A percentile compares a stretch with the other conserved stretches of the same genome.
Evolutionary conservation across 1,140 invertebrate species (phyloP).

Genomic region (Penaeus japonicus): DNA sequence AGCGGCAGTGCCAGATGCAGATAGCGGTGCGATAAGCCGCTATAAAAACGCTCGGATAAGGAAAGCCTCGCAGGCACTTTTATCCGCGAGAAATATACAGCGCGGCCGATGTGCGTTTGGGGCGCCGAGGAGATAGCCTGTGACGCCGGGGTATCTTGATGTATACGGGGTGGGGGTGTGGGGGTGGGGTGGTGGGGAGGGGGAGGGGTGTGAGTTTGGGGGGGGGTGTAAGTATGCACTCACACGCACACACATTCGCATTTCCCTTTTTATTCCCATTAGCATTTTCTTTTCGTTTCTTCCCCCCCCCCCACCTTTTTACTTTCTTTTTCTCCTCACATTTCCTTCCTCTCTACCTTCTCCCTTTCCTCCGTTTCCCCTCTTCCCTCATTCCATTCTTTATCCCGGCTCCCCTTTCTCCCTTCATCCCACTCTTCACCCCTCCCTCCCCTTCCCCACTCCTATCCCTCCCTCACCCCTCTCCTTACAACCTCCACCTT

Average conservation of each 20-base stretch:
- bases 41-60: too few species aligned
- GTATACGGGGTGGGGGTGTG: neutral
- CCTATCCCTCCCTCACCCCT: neutral
- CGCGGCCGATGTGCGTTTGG: neutral
- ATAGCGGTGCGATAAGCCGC: too few species aligned
- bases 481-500: too few species aligned
- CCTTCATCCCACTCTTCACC: neutral
- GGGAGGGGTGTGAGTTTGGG: neutral
- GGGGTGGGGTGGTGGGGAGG: neutral
- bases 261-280: neutral
- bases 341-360: neutral
- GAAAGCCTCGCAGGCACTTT: too few species aligned
- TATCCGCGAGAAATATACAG: too few species aligned
- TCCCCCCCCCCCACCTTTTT: neutral
- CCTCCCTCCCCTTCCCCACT: neutral
- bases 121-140: neutral
- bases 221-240: neutral
- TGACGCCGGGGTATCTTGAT: too few species aligned
- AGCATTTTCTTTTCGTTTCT: neutral
- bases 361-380: neutral
- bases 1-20: neutral
- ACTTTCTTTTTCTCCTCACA: too few species aligned
- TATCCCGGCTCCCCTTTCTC: neutral
- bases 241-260: conserved; percentile 17
- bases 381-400: neutral